Conservation (phyloP, 2,113 vertebrate genomes). For the Gadus chalcogrammus region DNA sequence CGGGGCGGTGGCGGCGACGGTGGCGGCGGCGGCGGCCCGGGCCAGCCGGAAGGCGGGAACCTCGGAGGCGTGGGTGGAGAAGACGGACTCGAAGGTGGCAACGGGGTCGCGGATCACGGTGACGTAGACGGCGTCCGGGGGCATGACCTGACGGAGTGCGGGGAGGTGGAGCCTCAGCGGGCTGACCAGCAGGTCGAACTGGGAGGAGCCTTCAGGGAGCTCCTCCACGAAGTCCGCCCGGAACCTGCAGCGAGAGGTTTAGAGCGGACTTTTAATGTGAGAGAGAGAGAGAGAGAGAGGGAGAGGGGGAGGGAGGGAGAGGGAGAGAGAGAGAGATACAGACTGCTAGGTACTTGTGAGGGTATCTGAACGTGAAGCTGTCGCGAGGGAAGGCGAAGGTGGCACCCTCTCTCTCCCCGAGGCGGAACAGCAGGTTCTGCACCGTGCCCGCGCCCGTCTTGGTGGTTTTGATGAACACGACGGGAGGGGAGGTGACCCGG, state of each 20-base stretch:
- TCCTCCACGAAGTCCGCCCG: slow-evolving; percentile 37
- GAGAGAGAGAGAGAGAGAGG: too few species aligned
- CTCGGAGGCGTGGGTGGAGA: slow-evolving; percentile 33
- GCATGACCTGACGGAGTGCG: slow-evolving; percentile 41
- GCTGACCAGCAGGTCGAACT: slow-evolving; percentile 53
- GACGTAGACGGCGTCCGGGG: slow-evolving; percentile 37
- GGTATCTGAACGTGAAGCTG: slow-evolving; percentile 53
- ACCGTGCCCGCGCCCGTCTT: slow-evolving; percentile 53
- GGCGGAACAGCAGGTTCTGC: slow-evolving; percentile 49
- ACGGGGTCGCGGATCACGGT: slow-evolving; percentile 50
- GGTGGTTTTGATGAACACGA: slow-evolving; percentile 55
- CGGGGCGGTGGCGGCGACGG: too few species aligned
- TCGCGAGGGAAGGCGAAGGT: slow-evolving; percentile 48
- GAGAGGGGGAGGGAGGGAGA: too few species aligned
- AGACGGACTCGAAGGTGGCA: slow-evolving; percentile 43
- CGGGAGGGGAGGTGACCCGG: slow-evolving; percentile 8
- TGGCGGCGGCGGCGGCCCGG: neutral
- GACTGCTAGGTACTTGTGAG: slow-evolving; percentile 20
- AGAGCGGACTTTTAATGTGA: too few species aligned
- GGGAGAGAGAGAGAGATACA: too few species aligned
- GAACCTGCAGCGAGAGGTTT: slow-evolving; percentile 25
- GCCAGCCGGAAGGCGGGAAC: slow-evolving; percentile 39
- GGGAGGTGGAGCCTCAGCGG: slow-evolving; percentile 45
- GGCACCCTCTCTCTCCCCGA: slow-evolving; percentile 20
- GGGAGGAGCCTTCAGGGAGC: slow-evolving; percentile 22